These are phyloP conservation scores for Hippopotamus amphibius DNA, from an alignment of 2,113 vertebrate genomes.

Conservation along the genomic window DNA sequence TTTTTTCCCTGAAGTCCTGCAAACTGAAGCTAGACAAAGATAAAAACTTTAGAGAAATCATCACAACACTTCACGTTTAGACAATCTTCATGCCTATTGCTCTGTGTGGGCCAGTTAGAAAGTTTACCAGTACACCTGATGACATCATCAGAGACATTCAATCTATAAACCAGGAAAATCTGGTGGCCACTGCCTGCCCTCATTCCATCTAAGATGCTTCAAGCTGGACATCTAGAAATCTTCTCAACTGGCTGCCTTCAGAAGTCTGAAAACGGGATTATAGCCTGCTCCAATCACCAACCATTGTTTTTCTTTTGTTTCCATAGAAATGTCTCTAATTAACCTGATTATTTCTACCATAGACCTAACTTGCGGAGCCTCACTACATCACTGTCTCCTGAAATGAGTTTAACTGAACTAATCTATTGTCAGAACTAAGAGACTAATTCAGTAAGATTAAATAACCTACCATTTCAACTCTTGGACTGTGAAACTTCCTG, in stretches of 20 bases:
- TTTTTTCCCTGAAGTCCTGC: background rate
- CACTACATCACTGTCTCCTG: background rate
- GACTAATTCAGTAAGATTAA: background rate
- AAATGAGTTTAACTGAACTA: background rate
- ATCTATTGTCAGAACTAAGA: background rate
- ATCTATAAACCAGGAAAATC: background rate
- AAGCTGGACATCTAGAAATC: background rate
- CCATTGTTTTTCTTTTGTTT: background rate
- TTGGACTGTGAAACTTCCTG: background rate
- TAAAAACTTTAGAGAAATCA: no score
- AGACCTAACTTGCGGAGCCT: background rate
- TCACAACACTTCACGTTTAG: background rate
- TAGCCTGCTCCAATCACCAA: background rate
- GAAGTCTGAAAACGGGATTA: background rate
- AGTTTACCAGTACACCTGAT: background rate
- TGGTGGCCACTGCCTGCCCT: background rate
- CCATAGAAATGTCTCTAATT: background rate
- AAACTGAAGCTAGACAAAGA: no score
- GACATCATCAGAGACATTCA: background rate
- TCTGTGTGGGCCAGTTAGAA: background rate
- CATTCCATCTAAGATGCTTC: background rate
- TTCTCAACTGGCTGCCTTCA: background rate
- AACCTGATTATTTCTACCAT: background rate
- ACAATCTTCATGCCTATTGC: no score
- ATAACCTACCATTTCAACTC: background rate